phyloP scores from a whole-genome alignment of 2,797 vertebrate species.

The Scomberomorus guttatus region DNA sequence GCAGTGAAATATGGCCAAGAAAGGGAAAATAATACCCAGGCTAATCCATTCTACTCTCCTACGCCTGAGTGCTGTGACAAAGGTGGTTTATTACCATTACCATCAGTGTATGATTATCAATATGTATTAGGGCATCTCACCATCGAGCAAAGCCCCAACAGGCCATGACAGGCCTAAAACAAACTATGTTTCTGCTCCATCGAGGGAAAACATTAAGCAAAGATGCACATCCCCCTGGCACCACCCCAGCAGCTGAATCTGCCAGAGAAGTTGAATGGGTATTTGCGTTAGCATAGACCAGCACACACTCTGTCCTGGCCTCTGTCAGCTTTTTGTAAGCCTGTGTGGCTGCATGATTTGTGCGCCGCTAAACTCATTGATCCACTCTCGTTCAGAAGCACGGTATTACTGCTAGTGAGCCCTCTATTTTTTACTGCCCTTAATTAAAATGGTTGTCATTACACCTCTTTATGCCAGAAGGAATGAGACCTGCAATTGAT shows the following conservation, averaged over 20 bases:
- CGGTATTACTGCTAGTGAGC: slow-evolving; percentile 59
- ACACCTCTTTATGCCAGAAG: slow-evolving; percentile 69
- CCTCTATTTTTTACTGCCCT: slow-evolving; percentile 56
- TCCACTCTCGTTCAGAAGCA: slow-evolving; percentile 78
- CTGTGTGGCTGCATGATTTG: slow-evolving; percentile 77
- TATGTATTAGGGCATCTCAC: slow-evolving; percentile 72
- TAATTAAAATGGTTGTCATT: slow-evolving; percentile 77
- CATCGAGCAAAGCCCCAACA: slow-evolving; percentile 65
- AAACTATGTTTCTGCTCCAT: slow-evolving; percentile 71
- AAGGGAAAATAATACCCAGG: slow-evolving; percentile 73
- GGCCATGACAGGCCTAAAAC: slow-evolving; percentile 68
- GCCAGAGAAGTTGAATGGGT: slow-evolving; percentile 72
- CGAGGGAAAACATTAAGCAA: slow-evolving; percentile 68
- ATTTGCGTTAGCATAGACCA: slow-evolving; percentile 64
- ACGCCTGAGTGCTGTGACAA: slow-evolving; percentile 70
- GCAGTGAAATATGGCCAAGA: slow-evolving; percentile 77
- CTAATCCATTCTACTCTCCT: slow-evolving; percentile 79
- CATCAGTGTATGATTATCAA: slow-evolving; percentile 78
- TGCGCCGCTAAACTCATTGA: slow-evolving; percentile 77
- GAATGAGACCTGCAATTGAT: slow-evolving; percentile 34
- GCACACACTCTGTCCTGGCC: slow-evolving; percentile 43
- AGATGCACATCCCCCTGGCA: slow-evolving; percentile 62
- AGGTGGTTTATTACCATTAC: slow-evolving; percentile 80
- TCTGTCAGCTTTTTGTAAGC: slow-evolving; percentile 73
- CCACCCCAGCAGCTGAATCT: slow-evolving; percentile 53